Base-by-base conservation (phyloP, 2,113 vertebrate genomes). In the Alethe castanea region DNA sequence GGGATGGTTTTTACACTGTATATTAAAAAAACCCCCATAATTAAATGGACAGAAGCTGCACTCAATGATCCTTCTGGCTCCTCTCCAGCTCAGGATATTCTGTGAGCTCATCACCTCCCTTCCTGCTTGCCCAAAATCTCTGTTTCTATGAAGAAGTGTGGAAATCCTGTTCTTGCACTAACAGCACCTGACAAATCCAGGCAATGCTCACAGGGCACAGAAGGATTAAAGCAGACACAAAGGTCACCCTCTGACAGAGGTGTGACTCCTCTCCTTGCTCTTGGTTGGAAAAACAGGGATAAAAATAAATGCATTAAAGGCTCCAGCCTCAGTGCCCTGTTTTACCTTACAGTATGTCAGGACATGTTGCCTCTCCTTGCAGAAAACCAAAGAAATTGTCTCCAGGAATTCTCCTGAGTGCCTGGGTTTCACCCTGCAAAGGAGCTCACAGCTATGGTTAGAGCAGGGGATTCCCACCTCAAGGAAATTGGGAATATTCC, bases 11-110 rank as follows among this genome's bases (percentile, higher is more conserved):
- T 67, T 4, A 17, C 25, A 8, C 28, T 42, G n/a, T 7, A 40
- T 6, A 35, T 64, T 56, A 22, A 24, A 14, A 13, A 50, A 17
- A 1, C 0, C 6, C 17, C 18, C 29, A 2, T 1, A 8, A 40
- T 60, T 18, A 79, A n/a, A 71, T 19, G 60, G 69, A 11, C 86
- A 88, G 33, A 14, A 25, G 4, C 4, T 38, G 69, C 19, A 38
- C 33, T 66, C 69, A 31, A 0, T 11, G 45, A 81, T 67, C 35
- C 50, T 36, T 8, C 17, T 56, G 74, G 57, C 17, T 56, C 29
- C 35, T 22, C 36, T 22, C 66, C 42, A 64, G 7, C 25, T 44
- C 76, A 33, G 59, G 31, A 72, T 33, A 33, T 33, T 36, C 66
- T 15, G 22, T 8, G 31, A 60, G 45, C 53, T 85, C 31, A 73